Evolutionary conservation across 2,888 invertebrate genomes (phyloP).

Genomic region (Phaonia tiefii): DNA sequence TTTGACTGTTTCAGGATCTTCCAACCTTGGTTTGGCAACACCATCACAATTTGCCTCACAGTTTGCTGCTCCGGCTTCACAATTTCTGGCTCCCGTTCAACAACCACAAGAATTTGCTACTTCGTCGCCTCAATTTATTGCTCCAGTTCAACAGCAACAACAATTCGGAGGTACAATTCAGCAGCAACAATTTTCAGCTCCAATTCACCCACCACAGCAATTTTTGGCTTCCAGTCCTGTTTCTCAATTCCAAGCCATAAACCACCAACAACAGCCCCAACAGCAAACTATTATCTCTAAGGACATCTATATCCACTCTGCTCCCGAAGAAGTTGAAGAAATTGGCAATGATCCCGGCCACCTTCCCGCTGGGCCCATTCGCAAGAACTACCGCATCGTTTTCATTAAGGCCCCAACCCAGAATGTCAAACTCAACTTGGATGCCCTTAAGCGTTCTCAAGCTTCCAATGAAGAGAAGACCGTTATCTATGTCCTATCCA

Average conservation of each 20-base stretch:
- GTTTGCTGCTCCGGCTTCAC: conserved; percentile 11
- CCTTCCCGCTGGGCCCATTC: conserved; percentile 73
- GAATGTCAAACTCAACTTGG: conserved; percentile 79
- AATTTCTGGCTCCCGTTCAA: conserved; percentile 10
- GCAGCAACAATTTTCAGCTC: conserved; percentile 1
- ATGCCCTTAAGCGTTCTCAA: conserved; percentile 75
- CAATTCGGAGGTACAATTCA: conserved; percentile 40
- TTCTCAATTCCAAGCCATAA: conserved; percentile 31
- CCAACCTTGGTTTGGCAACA: too few relatives aligned
- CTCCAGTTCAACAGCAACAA: conserved; percentile 54
- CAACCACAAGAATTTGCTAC: conserved; percentile 37
- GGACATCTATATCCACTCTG: conserved; percentile 78
- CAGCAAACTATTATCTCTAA: conserved; percentile 75
- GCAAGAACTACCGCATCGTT: conserved; percentile 79
- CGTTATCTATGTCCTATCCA: conserved; percentile 79
- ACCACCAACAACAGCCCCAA: conserved; percentile 50
- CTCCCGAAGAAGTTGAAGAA: conserved; percentile 78
- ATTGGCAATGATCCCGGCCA: conserved; percentile 64
- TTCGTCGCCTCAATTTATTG: neutral
- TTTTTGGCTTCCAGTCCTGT: neutral
- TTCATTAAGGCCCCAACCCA: conserved; percentile 80
- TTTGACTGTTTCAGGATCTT: neutral
- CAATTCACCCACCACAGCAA: conserved; percentile 59
- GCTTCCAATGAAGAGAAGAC: conserved; percentile 79
- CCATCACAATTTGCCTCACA: neutral